Evolutionary conservation across 2,797 vertebrate genomes (phyloP), one percentile per base, ranked within the genome.

Genomic region (Geotrypetes seraphini): DNA sequence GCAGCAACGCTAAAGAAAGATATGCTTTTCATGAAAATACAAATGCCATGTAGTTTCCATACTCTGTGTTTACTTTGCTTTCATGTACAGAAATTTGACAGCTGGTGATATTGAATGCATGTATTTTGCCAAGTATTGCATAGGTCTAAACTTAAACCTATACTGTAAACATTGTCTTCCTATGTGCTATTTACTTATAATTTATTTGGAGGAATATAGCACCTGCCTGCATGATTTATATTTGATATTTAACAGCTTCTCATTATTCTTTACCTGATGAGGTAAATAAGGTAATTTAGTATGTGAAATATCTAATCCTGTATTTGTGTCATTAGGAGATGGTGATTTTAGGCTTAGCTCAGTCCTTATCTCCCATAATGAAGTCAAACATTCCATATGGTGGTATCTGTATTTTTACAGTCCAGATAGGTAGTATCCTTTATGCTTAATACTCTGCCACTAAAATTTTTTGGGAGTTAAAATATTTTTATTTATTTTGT

Each of bases 11-110:
- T 16, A 8, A 4, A 20, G 12, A 22, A 29, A 23, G 13, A 16
- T 16, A 7, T 13, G 7, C 21, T 5, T 26, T 25, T 12, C 23
- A 6, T 13, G 36, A 16, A 14, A 20, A 30, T 28, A 50, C 29
- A 23, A 28, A 39, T 16, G 14, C 29, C 31, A 47, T 34, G 31
- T 18, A 6, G 7, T 39, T 36, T 19, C 10, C 25, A 3, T 7
- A 29, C 11, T 31, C 19, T 31, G 7, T 4, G n/a, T n/a, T n/a
- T 28, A 18, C 36, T 39, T 37, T 19, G 31, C n/a, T 37, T 33
- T 12, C n/a, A 32, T 29, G 18, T 43, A 8, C 20, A 8, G 36
- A 71, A 77, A 69, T 77, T 72, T 43, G 16, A 33, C 14, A 5
- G 33, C 26, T 1, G 17, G 16, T 43, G 16, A 4, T 38, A 10